Percentiles rank a stretch among this genome's conserved stretches.
Evolutionary conservation across 1,140 invertebrate genomes (phyloP).

Genomic region (Hydropsyche tenuis): DNA sequence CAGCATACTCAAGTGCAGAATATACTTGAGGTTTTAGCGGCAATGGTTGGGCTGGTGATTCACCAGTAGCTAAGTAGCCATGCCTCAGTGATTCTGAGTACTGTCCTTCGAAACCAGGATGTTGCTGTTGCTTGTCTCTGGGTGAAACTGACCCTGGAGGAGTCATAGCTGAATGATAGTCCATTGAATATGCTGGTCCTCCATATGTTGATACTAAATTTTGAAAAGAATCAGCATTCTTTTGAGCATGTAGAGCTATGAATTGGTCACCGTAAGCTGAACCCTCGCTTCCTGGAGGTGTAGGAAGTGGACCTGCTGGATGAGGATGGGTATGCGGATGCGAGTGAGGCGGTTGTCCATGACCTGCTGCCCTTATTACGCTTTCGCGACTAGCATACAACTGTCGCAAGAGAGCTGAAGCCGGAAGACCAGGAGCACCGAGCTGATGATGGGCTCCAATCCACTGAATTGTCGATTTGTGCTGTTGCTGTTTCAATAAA

Average conservation of each 20-base stretch:
- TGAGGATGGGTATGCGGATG: slow-evolving; percentile 52
- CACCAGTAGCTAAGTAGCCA: slow-evolving; percentile 66
- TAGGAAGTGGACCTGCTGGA: slow-evolving; percentile 75
- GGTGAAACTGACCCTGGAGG: slow-evolving; percentile 94
- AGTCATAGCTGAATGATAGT: slow-evolving; percentile 92
- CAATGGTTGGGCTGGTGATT: slow-evolving; percentile 72
- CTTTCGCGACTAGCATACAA: slow-evolving; percentile 93
- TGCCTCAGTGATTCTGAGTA: slow-evolving; percentile 62
- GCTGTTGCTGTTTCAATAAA: slow-evolving; percentile 79
- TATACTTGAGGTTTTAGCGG: slow-evolving; percentile 92
- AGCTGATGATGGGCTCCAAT: slow-evolving; percentile 80
- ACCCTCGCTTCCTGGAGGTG: slow-evolving; percentile 83
- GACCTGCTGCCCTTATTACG: slow-evolving; percentile 77
- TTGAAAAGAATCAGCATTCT: slow-evolving; percentile 64
- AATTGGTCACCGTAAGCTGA: slow-evolving; percentile 80
- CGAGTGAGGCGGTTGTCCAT: slow-evolving; percentile 59
- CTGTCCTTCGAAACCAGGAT: slow-evolving; percentile 53
- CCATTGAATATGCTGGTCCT: slow-evolving; percentile 69
- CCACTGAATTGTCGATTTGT: slow-evolving; percentile 92
- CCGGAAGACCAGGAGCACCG: slow-evolving; percentile 65
- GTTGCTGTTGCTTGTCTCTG: slow-evolving; percentile 79
- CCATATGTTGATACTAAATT: slow-evolving; percentile 66
- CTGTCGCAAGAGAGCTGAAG: slow-evolving; percentile 86
- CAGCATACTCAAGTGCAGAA: slow-evolving; percentile 66
- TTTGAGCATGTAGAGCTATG: slow-evolving; percentile 66